Base-by-base conservation (phyloP, 2,888 invertebrate genomes). In the Heliconius cydno region DNA sequence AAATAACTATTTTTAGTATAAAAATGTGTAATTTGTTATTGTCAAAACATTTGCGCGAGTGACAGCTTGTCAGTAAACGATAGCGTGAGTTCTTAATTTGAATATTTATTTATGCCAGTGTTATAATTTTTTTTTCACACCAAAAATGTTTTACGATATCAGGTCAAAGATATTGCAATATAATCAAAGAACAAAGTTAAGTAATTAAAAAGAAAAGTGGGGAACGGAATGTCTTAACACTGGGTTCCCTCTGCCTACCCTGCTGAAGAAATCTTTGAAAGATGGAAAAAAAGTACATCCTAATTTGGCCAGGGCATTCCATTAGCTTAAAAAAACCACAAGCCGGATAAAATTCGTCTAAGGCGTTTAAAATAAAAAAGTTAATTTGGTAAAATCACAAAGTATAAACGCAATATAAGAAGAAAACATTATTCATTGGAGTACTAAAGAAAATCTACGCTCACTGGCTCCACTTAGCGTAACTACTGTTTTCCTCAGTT, bases 391-490 rank as follows among this genome's bases (percentile, higher is more conserved):
- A n/a, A 60, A n/a, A 57, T 57, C 13, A 73, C 57, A 34, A 73
- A 73, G 34, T 34, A 34, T 73, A 73, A 72, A 34, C 30, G 34
- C 10, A 30, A 13, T 5, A 22, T 34, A 60, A 63, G 38, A 60
- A 63, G 38, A 19, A 41, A 75, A 25, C 22, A 41, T 75, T 28
- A 74, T 65, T 63, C 38, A 75, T 65, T 63, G 38, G 38, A 38
- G 65, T 25, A 46, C 63, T 65, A 75, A 75, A 75, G 41, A 75
- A 66, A 75, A 46, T 63, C 65, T 66, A 41, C 75, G 65, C 41
- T 75, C 46, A 75, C 75, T 65, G 75, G 25, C 75, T 75, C 75
- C 75, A 66, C 75, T 75, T 75, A 75, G 41, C 65, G 41, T 75
- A 75, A 75, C 65, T 75, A 75, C 75, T 75, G 75, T 66, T 74